phyloP scores from a whole-genome alignment of 2,888 invertebrate species.

The Heliconius cydno region DNA sequence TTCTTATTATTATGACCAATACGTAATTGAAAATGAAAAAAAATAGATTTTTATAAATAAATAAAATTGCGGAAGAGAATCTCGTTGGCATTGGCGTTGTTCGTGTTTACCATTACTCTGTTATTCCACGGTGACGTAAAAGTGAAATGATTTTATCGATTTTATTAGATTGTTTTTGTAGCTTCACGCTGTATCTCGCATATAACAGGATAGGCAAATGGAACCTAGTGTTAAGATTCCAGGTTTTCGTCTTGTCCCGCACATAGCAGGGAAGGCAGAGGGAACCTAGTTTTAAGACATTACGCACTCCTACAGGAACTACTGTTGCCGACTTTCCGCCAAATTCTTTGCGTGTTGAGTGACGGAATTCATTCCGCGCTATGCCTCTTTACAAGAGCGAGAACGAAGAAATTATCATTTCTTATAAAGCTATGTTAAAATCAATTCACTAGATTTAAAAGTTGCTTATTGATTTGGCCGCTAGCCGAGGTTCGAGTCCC shows the following conservation, averaged over 20 bases:
- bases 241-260: too few species aligned
- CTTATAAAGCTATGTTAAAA: too few species aligned
- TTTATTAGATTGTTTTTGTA: neutral
- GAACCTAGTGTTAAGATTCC: neutral
- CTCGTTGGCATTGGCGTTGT: conserved; percentile 36
- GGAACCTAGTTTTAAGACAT: too few species aligned
- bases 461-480: too few species aligned
- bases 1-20: neutral
- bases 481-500: too few species aligned
- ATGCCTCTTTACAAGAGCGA: too few species aligned
- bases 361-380: neutral
- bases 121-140: conserved; percentile 33
- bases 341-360: neutral
- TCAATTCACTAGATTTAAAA: too few species aligned
- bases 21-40: neutral
- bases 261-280: too few species aligned
- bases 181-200: neutral
- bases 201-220: neutral
- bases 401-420: too few species aligned
- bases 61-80: conserved; percentile 40
- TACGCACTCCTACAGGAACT: too few species aligned
- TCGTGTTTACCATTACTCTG: conserved; percentile 30
- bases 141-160: neutral
- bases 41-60: conserved; percentile 30
- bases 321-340: too few species aligned